phyloP scores from a whole-genome alignment of 2,113 vertebrate genomes.

The Galemys pyrenaicus region DNA sequence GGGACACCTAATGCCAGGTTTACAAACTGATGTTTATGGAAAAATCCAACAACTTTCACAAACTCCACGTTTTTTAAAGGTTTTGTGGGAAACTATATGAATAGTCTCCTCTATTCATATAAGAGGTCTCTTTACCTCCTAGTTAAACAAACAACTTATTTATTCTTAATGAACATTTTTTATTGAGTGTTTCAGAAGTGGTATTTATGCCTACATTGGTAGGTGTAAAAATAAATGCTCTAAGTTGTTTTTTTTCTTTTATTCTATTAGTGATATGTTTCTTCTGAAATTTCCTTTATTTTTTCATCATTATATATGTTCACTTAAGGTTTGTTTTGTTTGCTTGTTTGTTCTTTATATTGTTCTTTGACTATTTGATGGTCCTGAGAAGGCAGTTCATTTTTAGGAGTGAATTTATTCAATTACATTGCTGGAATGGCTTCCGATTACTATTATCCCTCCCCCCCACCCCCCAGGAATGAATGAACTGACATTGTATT shows the following conservation, averaged over 20 bases:
- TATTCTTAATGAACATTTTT: neutral
- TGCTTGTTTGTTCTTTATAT: neutral
- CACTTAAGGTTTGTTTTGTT: neutral
- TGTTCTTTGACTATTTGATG: neutral
- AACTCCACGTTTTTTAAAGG: neutral
- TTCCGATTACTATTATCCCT: neutral
- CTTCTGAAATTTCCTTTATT: neutral
- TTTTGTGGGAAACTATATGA: neutral
- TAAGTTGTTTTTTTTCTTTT: neutral
- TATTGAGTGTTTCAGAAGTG: neutral
- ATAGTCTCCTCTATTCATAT: neutral
- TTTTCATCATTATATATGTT: neutral
- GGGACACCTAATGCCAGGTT: neutral
- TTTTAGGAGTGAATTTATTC: neutral
- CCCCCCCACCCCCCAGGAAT: neutral
- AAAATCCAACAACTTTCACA: neutral
- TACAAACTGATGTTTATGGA: neutral
- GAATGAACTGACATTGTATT: neutral
- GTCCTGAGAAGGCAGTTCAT: neutral
- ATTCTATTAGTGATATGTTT: neutral
- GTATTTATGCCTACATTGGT: neutral
- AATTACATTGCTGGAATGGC: neutral
- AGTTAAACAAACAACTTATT: neutral
- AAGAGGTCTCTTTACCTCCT: neutral
- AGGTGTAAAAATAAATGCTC: neutral